phyloP scores from a whole-genome alignment of 2,113 vertebrate genomes.

The Leucopsar rothschildi region DNA sequence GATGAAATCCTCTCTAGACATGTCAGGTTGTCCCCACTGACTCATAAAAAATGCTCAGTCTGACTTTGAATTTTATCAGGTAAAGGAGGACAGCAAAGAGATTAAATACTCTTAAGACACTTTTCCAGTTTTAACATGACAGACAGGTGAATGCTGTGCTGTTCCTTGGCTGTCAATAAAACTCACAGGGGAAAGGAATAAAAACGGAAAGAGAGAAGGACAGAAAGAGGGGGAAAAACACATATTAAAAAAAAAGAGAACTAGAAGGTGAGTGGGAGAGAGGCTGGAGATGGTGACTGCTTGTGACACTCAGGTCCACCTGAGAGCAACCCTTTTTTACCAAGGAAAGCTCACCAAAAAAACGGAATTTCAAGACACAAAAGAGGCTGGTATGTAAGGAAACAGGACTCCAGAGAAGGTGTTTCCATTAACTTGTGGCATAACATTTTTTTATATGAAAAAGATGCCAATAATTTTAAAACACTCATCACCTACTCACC shows the following conservation, averaged over 20 bases:
- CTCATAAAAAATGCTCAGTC: not conserved
- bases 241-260: too few relatives aligned
- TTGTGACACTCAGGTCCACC: not conserved
- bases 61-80: not conserved
- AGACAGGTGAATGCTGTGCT: not conserved
- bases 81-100: not conserved
- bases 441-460: not conserved
- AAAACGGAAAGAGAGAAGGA: not conserved
- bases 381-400: not conserved
- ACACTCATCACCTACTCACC: not conserved
- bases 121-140: not conserved
- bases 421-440: not conserved
- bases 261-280: not conserved
- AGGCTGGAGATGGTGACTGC: not conserved
- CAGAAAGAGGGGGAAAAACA: rapidly evolving
- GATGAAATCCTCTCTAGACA: not conserved
- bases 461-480: not conserved
- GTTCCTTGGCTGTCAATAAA: not conserved
- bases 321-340: not conserved
- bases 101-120: not conserved
- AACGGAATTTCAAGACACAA: not conserved
- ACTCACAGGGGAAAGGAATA: not conserved
- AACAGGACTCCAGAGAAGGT: not conserved
- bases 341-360: not conserved
- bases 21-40: not conserved